phyloP scores from a whole-genome alignment of 2,113 vertebrate genomes.

The Pleuronectes platessa region DNA sequence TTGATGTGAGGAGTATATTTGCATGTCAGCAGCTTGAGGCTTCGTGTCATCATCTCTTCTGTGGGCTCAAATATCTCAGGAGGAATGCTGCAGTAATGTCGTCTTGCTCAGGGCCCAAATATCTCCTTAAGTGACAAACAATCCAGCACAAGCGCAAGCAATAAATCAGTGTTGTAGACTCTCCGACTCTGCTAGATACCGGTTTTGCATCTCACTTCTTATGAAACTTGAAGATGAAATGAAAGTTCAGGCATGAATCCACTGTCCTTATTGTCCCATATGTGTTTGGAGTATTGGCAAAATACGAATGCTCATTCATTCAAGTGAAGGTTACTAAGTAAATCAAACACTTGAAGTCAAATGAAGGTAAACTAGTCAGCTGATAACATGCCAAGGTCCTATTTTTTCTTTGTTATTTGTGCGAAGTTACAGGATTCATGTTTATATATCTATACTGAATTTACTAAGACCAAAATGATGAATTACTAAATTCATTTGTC shows the following conservation, averaged over 20 bases:
- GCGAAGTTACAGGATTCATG: too few relatives aligned
- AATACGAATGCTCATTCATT: neutral
- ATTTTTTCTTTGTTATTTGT: neutral
- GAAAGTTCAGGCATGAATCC: neutral
- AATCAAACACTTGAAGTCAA: too few relatives aligned
- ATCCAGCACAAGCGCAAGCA: slow-evolving; percentile 3
- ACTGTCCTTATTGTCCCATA: neutral
- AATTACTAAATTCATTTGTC: too few relatives aligned
- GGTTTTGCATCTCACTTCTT: neutral
- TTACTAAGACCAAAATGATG: too few relatives aligned
- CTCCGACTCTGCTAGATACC: neutral
- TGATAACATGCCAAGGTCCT: too few relatives aligned
- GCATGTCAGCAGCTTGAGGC: slow-evolving; percentile 8
- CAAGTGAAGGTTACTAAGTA: too few relatives aligned
- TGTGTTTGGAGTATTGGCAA: neutral
- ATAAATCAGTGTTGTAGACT: slow-evolving; percentile 1
- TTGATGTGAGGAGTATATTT: neutral
- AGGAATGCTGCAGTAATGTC: slow-evolving; percentile 50
- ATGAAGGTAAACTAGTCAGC: too few relatives aligned
- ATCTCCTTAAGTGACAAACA: neutral
- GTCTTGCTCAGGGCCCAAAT: neutral
- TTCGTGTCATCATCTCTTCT: slow-evolving; percentile 5
- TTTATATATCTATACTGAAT: too few relatives aligned
- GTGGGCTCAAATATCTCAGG: neutral
- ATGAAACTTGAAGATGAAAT: neutral